Base-by-base conservation (phyloP, 2,113 vertebrate genomes). In the Cebidichthys violaceus region DNA sequence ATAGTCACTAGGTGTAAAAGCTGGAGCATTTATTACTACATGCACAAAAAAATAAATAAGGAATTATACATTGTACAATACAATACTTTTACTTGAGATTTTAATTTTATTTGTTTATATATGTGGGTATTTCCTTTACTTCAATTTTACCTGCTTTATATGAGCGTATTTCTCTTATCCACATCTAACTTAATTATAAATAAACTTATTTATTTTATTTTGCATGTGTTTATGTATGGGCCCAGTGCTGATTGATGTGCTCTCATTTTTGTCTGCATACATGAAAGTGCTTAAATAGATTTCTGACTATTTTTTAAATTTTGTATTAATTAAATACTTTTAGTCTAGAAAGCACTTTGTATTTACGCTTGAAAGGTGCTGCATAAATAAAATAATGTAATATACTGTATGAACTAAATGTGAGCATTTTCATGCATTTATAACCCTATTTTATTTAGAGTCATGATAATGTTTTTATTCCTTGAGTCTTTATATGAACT, bases 401-500 rank as follows among this genome's bases (percentile, higher is more conserved):
- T 24, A 5, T 15, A 43, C 24, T 72, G 1, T 45, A 7, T 17
- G 31, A 82, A 15, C 27, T 75, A 55, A 71, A 70, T 54, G 37
- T 67, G 14, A 0, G 22, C 4, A 15, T 27, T 29, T 64, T 70
- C 43, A 41, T 76, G 31, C 31, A 73, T 77, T 77, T 80, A 54
- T 33, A 60, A 37, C 18, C 35, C 10, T 39, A 27, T 60, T 75
- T 75, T n/a, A 76, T 55, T 81, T 62, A 61, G 35, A 80, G 33
- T 74, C 39, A 69, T 33, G 24, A 80, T 37, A 55, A 43, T 61
- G 2, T 20, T 50, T 20, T 67, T 20, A 74, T 43, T 69, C 31
- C 3, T 35, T 62, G 6, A 64, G 35, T 35, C 54, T 33, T 13
- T 37, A 1, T 29, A 9, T 54, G 2, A n/a, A 39, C 6, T 17